Evolutionary conservation across 30 jellyfish, hydroid and myxozoan species (phyloP).

Genomic region (Chrysaora quinquecirrha): DNA sequence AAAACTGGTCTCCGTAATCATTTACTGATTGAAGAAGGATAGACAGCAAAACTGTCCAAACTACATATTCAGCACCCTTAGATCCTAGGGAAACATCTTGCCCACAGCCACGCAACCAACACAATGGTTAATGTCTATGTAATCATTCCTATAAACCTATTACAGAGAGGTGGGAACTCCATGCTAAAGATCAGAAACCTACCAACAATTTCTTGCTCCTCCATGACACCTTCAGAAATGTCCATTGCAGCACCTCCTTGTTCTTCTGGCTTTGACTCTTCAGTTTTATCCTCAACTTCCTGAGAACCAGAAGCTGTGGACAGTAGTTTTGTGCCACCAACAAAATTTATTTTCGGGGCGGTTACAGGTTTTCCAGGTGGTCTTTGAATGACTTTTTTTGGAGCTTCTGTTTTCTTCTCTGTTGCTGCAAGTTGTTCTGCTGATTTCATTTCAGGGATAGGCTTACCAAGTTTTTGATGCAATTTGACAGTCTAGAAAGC

Average conservation of each 20-base stretch:
- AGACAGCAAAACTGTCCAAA: neutral
- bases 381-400: conserved; percentile 59
- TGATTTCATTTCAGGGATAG: conserved; percentile 94
- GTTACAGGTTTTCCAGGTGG: conserved; percentile 53
- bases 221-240: conserved; percentile 32
- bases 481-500: conserved; percentile 69
- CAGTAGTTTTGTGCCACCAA: conserved; percentile 82
- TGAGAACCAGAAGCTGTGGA: conserved; percentile 58
- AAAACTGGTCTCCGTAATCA: too few species aligned
- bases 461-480: conserved; percentile 95
- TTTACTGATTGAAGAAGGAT: neutral
- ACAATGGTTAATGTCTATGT: too few species aligned
- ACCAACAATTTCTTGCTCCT: conserved; percentile 82
- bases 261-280: conserved; percentile 34
- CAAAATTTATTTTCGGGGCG: conserved; percentile 83
- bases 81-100: neutral
- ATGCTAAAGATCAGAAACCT: too few species aligned
- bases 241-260: conserved; percentile 28
- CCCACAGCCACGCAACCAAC: neutral
- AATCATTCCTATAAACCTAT: too few species aligned
- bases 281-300: conserved; percentile 46
- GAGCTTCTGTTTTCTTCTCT: conserved; percentile 58
- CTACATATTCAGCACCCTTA: neutral
- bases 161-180: too few species aligned
- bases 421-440: conserved; percentile 60